Evolutionary conservation across 1,140 invertebrate genomes (phyloP).

Genomic region (Ceratitis capitata): DNA sequence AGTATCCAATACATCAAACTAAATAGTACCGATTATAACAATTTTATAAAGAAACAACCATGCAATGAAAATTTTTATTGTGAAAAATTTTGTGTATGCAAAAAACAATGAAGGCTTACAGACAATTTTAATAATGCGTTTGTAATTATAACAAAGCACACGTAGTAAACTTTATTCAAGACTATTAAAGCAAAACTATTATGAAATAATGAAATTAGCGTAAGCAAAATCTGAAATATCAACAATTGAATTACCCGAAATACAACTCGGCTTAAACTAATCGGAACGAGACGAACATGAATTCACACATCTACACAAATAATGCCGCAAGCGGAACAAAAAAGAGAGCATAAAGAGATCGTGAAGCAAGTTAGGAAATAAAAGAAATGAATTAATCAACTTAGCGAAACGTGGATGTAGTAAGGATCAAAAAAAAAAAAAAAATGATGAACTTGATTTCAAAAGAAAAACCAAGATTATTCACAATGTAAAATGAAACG

Average conservation of each 20-base stretch:
- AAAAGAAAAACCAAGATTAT: neutral
- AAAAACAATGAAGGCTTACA: no score
- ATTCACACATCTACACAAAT: neutral
- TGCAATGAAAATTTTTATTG: no score
- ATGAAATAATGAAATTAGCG: no score
- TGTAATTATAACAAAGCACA: no score
- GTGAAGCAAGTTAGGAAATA: neutral
- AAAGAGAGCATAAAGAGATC: neutral
- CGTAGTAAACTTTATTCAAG: no score
- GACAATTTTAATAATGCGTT: no score
- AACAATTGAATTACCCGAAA: no score
- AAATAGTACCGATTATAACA: no score
- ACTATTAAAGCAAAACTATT: no score
- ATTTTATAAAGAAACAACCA: no score
- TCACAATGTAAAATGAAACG: neutral
- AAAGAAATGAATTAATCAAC: neutral
- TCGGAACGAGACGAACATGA: neutral
- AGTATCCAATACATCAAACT: neutral
- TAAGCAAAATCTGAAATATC: no score
- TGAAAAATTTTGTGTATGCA: no score
- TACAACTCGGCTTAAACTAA: neutral
- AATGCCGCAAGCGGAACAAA: neutral
- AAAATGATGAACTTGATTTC: neutral
- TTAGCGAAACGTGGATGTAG: neutral
- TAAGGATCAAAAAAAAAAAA: neutral